Base-by-base conservation (phyloP, 2,888 invertebrate species). In the Drosophila lutescens region DNA sequence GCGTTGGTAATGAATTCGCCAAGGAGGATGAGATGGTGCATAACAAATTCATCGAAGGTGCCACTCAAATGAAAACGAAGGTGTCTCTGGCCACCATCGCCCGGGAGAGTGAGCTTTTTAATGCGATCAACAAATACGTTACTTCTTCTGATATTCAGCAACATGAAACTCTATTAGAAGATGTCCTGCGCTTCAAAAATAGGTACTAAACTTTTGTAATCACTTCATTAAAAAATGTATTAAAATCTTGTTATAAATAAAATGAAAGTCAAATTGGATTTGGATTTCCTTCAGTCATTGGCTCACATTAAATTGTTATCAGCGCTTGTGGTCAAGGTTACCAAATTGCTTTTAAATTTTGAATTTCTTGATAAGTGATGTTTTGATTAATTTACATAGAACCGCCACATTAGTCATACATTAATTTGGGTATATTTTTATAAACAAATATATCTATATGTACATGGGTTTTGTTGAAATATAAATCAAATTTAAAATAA, bases 41-140 rank as follows among this genome's bases (percentile, higher is more conserved):
- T 32, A 4, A 13, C 8, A 47, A 8, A 8, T 62, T 62, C 5
- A 23, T 40, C 10, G 40, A 62, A 2, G 63, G 40, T 32, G 40
- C 62, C 17, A n/a, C 15, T 8, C 12, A 41, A 47, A 62, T 62
- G 62, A 62, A 51, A 32, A 36, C 51, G 3, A 51, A 44, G 23
- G 2, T 65, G 38, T 23, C 36, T 5, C 44, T 38, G 13, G 3
- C 15, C 9, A 51, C 65, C 13, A 7, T 65, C 0, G 43, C n/a
- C 12, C 36, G 30, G 2, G 67, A 65, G n/a, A 66, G 32, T 13
- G 67, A 65, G 2, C 30, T 65, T 3, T 32, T 66, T 8, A 23
- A 9, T 10, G 43, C 15, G 3, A 38, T 63, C 5, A 13, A 51
- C 15, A 13, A 44, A 13, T 38, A 32, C 17, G 51, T 23, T 4